Evolutionary conservation across 2,113 vertebrate genomes (phyloP).

Genomic region (Anguilla japonica): DNA sequence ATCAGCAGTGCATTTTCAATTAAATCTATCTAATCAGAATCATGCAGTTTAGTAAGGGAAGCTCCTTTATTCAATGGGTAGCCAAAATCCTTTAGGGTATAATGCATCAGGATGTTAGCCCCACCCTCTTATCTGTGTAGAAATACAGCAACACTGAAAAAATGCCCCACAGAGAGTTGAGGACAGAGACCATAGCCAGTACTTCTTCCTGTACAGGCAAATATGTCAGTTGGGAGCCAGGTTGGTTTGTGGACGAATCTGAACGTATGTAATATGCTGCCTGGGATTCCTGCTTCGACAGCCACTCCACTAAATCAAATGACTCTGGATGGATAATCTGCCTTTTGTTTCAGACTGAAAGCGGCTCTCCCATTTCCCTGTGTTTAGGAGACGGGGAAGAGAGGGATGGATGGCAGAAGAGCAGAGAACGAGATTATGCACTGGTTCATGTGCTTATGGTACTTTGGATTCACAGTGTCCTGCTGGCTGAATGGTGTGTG

Average conservation of each 20-base stretch:
- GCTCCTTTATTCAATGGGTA: conserved; percentile 21
- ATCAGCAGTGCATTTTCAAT: conserved; percentile 11
- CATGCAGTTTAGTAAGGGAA: conserved; percentile 2
- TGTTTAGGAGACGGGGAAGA: not conserved
- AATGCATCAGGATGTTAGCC: not conserved
- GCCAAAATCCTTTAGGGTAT: conserved; percentile 10
- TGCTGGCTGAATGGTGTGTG: not conserved
- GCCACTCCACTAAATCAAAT: not conserved
- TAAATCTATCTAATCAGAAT: not conserved
- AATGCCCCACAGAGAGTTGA: not conserved
- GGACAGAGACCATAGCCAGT: not conserved
- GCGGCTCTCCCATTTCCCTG: not conserved
- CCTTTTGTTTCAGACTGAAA: conserved; percentile 5
- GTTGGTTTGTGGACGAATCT: not conserved
- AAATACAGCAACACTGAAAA: not conserved
- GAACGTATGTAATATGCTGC: conserved; percentile 10
- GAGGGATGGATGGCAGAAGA: not conserved
- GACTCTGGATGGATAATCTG: not conserved
- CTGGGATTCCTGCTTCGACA: conserved; percentile 3
- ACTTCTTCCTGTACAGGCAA: not conserved
- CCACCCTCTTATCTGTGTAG: not conserved
- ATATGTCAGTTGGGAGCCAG: not conserved
- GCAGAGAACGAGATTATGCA: not conserved
- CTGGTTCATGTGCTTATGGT: not conserved
- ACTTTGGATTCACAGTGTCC: not conserved